Evolutionary conservation across 2,113 vertebrate species (phyloP).

Genomic region (Phylloscopus trochiloides): DNA sequence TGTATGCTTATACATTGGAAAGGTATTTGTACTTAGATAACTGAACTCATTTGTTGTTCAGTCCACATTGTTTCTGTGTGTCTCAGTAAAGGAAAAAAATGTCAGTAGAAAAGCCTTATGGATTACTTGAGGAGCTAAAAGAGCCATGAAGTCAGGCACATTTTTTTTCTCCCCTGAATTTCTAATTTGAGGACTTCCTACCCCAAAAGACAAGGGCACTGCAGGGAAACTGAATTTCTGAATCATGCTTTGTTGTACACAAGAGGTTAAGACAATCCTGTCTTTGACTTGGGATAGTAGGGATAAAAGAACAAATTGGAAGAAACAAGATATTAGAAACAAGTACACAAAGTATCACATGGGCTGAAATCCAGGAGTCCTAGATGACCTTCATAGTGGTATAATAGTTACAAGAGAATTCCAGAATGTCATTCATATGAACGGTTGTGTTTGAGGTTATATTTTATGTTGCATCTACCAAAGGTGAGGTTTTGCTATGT

Average conservation of each 20-base stretch:
- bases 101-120: neutral
- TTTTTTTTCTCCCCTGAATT: fast-evolving
- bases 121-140: neutral
- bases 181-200: neutral
- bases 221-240: neutral
- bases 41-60: neutral
- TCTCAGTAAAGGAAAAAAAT: neutral
- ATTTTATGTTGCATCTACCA: neutral
- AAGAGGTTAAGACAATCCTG: neutral
- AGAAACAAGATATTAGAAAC: neutral
- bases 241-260: neutral
- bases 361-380: neutral
- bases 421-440: neutral
- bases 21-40: neutral
- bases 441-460: neutral
- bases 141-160: neutral
- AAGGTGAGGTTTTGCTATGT: neutral
- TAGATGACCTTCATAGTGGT: neutral
- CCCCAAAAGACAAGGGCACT: neutral
- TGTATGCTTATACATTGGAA: neutral
- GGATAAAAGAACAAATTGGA: neutral
- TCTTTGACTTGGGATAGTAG: neutral
- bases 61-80: neutral
- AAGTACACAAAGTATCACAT: neutral
- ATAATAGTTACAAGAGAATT: neutral